Percentiles rank a stretch among this genome's conserved stretches.
These are phyloP conservation scores for Eurytoma californica DNA, from an alignment of 2,888 invertebrate genomes.

Conservation along the genomic window DNA sequence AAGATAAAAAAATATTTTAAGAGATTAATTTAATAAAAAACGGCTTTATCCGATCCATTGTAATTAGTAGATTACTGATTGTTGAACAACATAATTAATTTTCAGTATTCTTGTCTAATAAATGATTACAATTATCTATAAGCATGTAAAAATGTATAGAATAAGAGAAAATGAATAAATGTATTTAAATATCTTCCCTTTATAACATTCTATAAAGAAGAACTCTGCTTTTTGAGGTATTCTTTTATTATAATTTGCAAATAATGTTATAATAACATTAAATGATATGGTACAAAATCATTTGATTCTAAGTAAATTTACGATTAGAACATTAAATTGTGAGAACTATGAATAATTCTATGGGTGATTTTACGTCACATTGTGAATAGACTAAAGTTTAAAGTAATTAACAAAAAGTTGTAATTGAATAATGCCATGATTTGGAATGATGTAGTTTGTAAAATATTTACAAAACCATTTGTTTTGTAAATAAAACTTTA, in stretches of 20 bases:
- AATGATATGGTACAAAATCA: slow-evolving; percentile 49
- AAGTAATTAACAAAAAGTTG: slow-evolving; percentile 19
- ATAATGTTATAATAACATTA: slow-evolving; percentile 39
- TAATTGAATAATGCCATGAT: slow-evolving; percentile 41
- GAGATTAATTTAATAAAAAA: slow-evolving; percentile 37
- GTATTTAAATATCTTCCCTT: slow-evolving; percentile 46
- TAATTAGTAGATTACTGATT: slow-evolving; percentile 31
- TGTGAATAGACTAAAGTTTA: slow-evolving; percentile 29
- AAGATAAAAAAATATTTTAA: slow-evolving; percentile 28
- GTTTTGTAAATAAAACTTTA: slow-evolving; percentile 35
- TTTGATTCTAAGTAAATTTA: slow-evolving; percentile 28
- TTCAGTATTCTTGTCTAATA: slow-evolving; percentile 38
- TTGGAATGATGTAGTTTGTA: slow-evolving; percentile 43
- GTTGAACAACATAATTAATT: slow-evolving; percentile 16
- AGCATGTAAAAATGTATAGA: slow-evolving; percentile 41
- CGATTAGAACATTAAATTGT: slow-evolving; percentile 31
- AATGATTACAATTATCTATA: slow-evolving; percentile 15
- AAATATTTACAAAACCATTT: slow-evolving; percentile 31
- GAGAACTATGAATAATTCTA: slow-evolving; percentile 25
- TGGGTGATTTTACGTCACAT: slow-evolving; percentile 39
- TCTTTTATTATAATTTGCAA: slow-evolving; percentile 48
- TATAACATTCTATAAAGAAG: slow-evolving; percentile 7
- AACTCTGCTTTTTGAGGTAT: slow-evolving; percentile 21
- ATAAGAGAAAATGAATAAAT: slow-evolving; percentile 51
- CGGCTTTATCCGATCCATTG: slow-evolving; percentile 35